phyloP scores from a whole-genome alignment of 2,797 vertebrate genomes.

The Hydrocynus forskahlii region DNA sequence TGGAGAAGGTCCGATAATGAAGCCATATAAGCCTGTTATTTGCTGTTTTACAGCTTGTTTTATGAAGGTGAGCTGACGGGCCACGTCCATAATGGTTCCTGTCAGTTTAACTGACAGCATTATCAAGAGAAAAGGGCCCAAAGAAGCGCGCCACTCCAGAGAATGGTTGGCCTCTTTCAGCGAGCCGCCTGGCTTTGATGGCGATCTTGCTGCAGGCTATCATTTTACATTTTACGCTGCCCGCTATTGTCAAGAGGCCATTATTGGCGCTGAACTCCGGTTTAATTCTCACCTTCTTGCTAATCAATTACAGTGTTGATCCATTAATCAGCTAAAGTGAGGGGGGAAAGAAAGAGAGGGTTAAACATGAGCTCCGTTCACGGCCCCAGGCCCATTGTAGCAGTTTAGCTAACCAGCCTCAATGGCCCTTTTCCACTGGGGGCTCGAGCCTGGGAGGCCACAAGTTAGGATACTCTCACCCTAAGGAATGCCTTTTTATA shows the following conservation, averaged over 20 bases:
- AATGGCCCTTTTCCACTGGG: background rate
- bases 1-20: slow-evolving; percentile 79
- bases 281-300: slow-evolving; percentile 92
- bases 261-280: slow-evolving; percentile 91
- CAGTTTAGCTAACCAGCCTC: slow-evolving; percentile 45
- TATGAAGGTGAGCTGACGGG: slow-evolving; percentile 87
- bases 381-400: slow-evolving; percentile 31
- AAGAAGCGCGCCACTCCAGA: slow-evolving; percentile 74
- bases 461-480: slow-evolving; percentile 21
- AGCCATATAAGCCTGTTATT: slow-evolving; percentile 85
- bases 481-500: background rate
- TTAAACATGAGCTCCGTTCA: slow-evolving; percentile 79
- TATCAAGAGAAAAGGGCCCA: slow-evolving; percentile 80
- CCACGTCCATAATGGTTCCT: slow-evolving; percentile 85
- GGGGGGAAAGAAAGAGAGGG: slow-evolving; percentile 89
- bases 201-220: slow-evolving; percentile 90
- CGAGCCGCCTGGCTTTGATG: slow-evolving; percentile 87
- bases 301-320: slow-evolving; percentile 98
- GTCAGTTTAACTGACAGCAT: slow-evolving; percentile 89
- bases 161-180: slow-evolving; percentile 76
- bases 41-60: slow-evolving; percentile 84
- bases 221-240: slow-evolving; percentile 90
- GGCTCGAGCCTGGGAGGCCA: slow-evolving; percentile 29
- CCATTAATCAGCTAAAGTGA: slow-evolving; percentile 95
- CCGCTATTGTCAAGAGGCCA: slow-evolving; percentile 85